These are phyloP conservation scores for Notiomystis cincta DNA, from an alignment of 2,113 vertebrate genomes.

Conservation along the genomic window DNA sequence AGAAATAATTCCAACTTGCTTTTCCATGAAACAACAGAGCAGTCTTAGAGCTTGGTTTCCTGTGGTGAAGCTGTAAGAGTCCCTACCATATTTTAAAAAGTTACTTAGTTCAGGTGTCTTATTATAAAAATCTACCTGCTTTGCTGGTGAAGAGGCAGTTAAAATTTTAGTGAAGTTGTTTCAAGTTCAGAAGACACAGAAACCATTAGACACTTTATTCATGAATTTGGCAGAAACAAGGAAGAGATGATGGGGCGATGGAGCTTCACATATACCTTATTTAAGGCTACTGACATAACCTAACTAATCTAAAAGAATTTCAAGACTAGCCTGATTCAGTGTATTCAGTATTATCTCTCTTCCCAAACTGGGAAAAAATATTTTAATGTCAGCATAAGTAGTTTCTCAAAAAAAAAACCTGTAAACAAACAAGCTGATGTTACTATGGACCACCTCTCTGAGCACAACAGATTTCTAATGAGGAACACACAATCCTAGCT, in stretches of 20 bases:
- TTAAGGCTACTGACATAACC: neutral
- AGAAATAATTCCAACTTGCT: neutral
- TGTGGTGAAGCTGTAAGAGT: neutral
- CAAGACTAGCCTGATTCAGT: neutral
- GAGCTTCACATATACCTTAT: neutral
- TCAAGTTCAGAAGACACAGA: neutral
- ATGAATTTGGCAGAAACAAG: neutral
- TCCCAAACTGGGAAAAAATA: neutral
- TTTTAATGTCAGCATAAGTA: neutral
- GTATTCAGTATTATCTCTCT: neutral
- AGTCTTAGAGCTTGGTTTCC: neutral
- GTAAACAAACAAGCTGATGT: neutral
- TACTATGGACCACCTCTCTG: neutral
- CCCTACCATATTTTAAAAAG: neutral
- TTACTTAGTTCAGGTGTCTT: fast-evolving
- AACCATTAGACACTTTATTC: neutral
- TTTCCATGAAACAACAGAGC: neutral
- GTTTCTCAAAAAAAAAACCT: neutral
- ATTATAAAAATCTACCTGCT: neutral
- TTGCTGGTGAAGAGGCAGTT: neutral
- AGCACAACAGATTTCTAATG: neutral
- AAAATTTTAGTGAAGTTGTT: neutral
- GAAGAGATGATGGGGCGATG: neutral
- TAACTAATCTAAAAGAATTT: neutral
- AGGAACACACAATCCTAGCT: neutral